A percentile compares a stretch with the other conserved stretches of the same genome.
Evolutionary conservation across 2,113 vertebrate genomes (phyloP).

Genomic region (Pavo muticus): DNA sequence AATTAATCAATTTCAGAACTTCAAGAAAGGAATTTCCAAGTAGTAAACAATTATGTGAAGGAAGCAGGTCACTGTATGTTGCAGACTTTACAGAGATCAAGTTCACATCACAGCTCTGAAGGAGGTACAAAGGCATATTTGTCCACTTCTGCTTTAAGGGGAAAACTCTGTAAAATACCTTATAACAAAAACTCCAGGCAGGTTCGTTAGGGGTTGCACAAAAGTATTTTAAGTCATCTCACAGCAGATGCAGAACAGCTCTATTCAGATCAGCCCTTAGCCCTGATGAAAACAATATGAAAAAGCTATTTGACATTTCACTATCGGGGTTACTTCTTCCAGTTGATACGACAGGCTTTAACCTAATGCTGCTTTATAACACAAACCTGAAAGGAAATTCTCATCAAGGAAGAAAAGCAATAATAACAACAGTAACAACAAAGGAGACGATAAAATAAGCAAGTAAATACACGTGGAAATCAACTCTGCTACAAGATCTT

Average conservation of each 20-base stretch:
- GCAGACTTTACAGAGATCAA: not conserved
- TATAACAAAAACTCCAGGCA: not conserved
- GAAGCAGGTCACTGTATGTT: accelerated
- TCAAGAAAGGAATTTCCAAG: not conserved
- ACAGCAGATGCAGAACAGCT: not conserved
- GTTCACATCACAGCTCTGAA: not conserved
- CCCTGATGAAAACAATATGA: not conserved
- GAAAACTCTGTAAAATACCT: not conserved
- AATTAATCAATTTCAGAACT: not conserved
- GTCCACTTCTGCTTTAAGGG: not conserved
- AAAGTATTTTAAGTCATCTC: not conserved
- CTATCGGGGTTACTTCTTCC: not conserved
- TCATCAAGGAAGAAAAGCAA: not conserved
- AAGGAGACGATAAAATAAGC: not conserved
- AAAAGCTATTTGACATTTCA: not conserved
- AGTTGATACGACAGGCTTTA: not conserved
- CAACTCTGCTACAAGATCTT: not conserved
- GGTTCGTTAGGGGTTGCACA: not conserved
- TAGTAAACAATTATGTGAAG: not conserved
- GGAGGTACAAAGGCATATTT: not conserved
- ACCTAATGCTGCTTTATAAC: not conserved
- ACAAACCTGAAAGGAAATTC: not conserved
- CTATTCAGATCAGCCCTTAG: not conserved
- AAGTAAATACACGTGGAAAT: not conserved
- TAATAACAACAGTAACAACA: not conserved